Evolutionary conservation across 1,140 invertebrate species (phyloP).

Genomic region (Ditylenchus dipsaci): DNA sequence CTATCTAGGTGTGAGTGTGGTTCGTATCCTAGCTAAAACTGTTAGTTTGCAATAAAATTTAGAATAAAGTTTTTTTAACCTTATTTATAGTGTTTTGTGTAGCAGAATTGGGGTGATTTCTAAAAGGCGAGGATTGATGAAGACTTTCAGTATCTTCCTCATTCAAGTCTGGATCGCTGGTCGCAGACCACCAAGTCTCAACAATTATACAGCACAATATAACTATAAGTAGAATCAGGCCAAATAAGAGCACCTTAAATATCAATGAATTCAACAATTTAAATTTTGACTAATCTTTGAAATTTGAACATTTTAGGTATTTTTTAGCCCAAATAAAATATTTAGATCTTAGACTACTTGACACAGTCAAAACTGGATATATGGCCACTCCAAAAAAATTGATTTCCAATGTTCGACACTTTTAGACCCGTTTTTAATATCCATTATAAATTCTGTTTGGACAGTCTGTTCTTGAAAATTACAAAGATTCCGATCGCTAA

Average conservation of each 20-base stretch:
- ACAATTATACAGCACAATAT: constrained; percentile 29
- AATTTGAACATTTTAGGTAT: too few species aligned
- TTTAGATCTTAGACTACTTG: too few species aligned
- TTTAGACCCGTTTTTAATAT: too few species aligned
- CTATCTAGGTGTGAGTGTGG: constrained; percentile 22
- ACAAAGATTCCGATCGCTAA: too few species aligned
- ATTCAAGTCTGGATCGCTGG: not conserved
- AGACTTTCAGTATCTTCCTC: not conserved
- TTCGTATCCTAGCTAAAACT: constrained; percentile 9
- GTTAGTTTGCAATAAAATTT: not conserved
- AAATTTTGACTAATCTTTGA: too few species aligned
- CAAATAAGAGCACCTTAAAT: constrained; percentile 17
- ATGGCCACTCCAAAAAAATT: too few species aligned
- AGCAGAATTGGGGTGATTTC: not conserved
- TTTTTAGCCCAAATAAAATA: too few species aligned
- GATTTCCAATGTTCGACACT: too few species aligned
- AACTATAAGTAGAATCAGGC: constrained; percentile 25
- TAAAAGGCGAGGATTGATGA: not conserved
- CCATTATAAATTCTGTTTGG: too few species aligned
- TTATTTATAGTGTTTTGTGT: not conserved
- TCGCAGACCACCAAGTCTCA: constrained; percentile 37
- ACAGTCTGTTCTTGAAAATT: too few species aligned
- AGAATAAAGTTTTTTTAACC: not conserved
- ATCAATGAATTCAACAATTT: not conserved
- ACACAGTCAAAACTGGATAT: too few species aligned